Evolutionary conservation across 2,888 invertebrate species (phyloP).

Genomic region (Embidobia sp.): DNA sequence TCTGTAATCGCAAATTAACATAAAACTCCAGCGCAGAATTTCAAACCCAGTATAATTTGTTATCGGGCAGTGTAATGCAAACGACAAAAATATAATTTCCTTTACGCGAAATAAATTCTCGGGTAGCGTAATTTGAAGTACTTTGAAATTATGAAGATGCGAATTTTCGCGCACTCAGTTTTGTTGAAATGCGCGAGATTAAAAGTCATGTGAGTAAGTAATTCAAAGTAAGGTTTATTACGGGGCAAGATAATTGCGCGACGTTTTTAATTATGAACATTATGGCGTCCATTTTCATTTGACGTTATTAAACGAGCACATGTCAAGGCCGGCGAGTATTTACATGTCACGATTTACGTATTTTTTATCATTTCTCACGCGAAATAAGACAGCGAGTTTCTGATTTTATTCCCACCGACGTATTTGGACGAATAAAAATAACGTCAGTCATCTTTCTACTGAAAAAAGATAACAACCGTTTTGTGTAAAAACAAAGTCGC

Average conservation of each 20-base stretch:
- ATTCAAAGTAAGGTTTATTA: constrained; percentile 48
- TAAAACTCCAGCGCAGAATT: constrained; percentile 5
- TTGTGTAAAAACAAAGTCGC: constrained; percentile 37
- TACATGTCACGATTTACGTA: constrained; percentile 31
- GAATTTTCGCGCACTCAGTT: constrained; percentile 25
- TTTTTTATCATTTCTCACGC: constrained; percentile 47
- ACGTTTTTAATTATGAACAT: constrained; percentile 56
- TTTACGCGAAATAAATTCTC: constrained; percentile 33
- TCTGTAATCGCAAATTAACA: constrained; percentile 23
- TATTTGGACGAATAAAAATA: constrained; percentile 48
- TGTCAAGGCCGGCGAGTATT: constrained; percentile 23
- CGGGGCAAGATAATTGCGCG: constrained; percentile 40
- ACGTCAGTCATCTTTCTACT: constrained; percentile 37
- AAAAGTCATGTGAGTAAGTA: constrained; percentile 50
- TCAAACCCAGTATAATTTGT: constrained; percentile 19
- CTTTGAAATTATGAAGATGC: constrained; percentile 49
- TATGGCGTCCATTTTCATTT: constrained; percentile 44
- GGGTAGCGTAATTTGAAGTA: constrained; percentile 29
- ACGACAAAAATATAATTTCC: constrained; percentile 34
- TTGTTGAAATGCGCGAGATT: constrained; percentile 42
- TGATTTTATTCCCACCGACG: constrained; percentile 41
- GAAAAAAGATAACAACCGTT: constrained; percentile 30
- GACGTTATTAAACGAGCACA: constrained; percentile 30
- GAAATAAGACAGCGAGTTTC: constrained; percentile 44
- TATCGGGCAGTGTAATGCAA: constrained; percentile 22